Evolutionary conservation across 2,113 vertebrate species (phyloP).

Genomic region (Cavia aperea): DNA sequence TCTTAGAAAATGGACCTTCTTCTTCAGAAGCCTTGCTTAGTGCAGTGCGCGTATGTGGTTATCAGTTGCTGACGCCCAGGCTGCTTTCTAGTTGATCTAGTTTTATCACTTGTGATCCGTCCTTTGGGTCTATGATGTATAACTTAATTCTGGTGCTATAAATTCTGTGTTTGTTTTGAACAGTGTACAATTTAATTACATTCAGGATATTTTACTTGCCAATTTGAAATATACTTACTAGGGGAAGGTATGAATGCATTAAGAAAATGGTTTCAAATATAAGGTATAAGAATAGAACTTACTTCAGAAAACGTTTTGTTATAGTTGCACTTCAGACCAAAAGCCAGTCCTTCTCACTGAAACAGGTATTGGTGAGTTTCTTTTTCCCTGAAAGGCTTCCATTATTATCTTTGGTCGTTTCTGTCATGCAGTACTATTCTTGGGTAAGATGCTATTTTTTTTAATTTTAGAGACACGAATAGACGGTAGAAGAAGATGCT

Average conservation of each 20-base stretch:
- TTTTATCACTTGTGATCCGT: conserved; percentile 30
- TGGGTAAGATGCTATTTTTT: background rate
- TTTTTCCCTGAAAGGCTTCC: background rate
- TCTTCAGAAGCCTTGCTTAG: conserved; percentile 36
- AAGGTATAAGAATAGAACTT: background rate
- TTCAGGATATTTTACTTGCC: conserved; percentile 35
- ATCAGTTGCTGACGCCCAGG: background rate
- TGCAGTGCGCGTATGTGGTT: background rate
- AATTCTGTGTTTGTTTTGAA: conserved; percentile 39
- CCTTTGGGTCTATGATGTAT: conserved; percentile 39
- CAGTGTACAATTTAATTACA: conserved; percentile 51
- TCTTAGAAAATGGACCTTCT: conserved; percentile 1
- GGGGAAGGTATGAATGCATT: background rate
- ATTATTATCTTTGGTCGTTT: conserved; percentile 14
- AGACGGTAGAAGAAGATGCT: conserved; percentile 87
- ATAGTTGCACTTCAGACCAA: background rate
- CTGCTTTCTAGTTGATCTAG: conserved; percentile 35
- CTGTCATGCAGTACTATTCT: background rate
- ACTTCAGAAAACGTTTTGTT: conserved; percentile 39
- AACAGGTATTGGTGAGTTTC: conserved; percentile 16
- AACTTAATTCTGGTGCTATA: conserved; percentile 42
- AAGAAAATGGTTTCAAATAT: conserved; percentile 30
- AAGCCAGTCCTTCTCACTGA: background rate
- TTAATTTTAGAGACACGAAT: conserved; percentile 67
- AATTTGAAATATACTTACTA: background rate